Percentiles rank a stretch among this genome's conserved stretches.
Conservation (phyloP, 1,140 invertebrate genomes). For the Sycophila sp. region DNA sequence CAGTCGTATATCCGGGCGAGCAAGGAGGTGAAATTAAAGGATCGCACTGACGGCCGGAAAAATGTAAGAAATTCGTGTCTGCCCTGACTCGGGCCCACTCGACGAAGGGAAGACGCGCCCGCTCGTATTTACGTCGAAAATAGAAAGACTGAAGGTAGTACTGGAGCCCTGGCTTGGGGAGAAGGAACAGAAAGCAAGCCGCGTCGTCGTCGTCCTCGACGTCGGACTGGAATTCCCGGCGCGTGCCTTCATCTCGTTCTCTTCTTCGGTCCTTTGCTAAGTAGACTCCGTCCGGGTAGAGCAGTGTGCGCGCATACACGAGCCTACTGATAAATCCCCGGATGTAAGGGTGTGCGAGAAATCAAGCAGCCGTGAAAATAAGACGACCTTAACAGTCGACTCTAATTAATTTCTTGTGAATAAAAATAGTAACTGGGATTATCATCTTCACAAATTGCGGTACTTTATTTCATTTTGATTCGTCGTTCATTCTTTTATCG, state of each 20-base stretch:
- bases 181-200: not conserved
- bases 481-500: too few relatives aligned
- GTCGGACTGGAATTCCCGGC: constrained; percentile 1
- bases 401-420: too few relatives aligned
- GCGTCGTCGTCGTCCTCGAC: not conserved
- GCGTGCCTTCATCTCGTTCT: constrained; percentile 10
- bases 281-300: constrained; percentile 14
- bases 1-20: not conserved
- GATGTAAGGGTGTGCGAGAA: not conserved
- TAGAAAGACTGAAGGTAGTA: not conserved
- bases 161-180: not conserved
- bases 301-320: too few relatives aligned
- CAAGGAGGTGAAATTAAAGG: constrained; percentile 13
- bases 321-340: too few relatives aligned
- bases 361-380: not conserved
- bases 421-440: too few relatives aligned
- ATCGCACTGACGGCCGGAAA: constrained; percentile 16
- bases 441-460: too few relatives aligned
- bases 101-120: not conserved
- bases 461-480: too few relatives aligned
- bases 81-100: not conserved
- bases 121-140: not conserved
- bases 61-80: constrained; percentile 32
- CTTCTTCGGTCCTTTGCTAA: not conserved
- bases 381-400: too few relatives aligned